Evolutionary conservation across 35 echinoderm and acorn worm genomes (phyloP).

Genomic region (Apostichopus californicus): DNA sequence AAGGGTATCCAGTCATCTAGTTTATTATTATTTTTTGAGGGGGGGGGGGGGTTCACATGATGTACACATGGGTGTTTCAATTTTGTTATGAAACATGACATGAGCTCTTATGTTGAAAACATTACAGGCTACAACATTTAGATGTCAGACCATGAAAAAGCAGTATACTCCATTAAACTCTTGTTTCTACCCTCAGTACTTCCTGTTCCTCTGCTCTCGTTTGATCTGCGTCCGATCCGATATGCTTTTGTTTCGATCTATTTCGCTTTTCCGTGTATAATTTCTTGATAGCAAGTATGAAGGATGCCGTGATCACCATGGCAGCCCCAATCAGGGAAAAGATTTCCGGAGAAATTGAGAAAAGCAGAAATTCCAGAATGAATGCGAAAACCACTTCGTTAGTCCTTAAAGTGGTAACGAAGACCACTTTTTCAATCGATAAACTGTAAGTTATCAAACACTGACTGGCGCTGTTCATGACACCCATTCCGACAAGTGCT

Average conservation of each 20-base stretch:
- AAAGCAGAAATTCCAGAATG: background rate
- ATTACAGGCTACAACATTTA: too few relatives aligned
- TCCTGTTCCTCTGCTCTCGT: background rate
- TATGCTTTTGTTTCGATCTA: background rate
- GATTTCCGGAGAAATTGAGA: background rate
- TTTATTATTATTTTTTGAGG: too few relatives aligned
- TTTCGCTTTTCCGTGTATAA: background rate
- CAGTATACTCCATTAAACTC: background rate
- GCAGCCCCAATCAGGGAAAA: background rate
- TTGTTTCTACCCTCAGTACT: background rate
- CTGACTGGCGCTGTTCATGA: background rate
- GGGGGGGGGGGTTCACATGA: too few relatives aligned
- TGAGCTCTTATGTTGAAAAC: too few relatives aligned
- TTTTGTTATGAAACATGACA: too few relatives aligned
- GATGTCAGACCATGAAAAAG: too few relatives aligned
- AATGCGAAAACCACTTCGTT: slow-evolving; percentile 28
- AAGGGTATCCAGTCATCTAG: too few relatives aligned
- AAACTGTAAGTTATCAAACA: slow-evolving; percentile 10
- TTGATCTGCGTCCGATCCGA: background rate
- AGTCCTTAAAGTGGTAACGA: slow-evolving; percentile 8
- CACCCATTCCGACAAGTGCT: background rate
- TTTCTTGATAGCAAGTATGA: background rate
- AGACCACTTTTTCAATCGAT: background rate
- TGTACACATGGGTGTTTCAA: too few relatives aligned
- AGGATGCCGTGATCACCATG: background rate